Evolutionary conservation across 2,888 invertebrate genomes (phyloP).

Genomic region (Rhingia rostrata): DNA sequence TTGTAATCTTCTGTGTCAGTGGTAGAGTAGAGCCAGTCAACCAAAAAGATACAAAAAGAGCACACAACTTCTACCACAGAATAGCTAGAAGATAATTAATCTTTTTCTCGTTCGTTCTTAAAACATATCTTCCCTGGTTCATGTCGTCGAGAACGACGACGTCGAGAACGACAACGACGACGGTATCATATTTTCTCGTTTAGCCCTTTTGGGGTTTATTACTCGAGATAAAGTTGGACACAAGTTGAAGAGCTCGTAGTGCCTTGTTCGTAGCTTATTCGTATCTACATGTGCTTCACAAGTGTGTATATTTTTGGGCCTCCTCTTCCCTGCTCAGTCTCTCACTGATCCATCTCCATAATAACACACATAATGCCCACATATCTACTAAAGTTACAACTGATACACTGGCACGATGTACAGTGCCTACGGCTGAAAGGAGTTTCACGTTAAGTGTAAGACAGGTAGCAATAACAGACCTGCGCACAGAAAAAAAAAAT

Average conservation of each 20-base stretch:
- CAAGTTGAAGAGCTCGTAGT: constrained; percentile 27
- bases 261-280: neutral
- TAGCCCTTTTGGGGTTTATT: constrained; percentile 53
- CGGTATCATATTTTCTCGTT: constrained; percentile 68
- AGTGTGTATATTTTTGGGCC: constrained; percentile 54
- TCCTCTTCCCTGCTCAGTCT: constrained; percentile 30
- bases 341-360: constrained; percentile 5
- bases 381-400: constrained; percentile 61
- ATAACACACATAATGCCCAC: constrained; percentile 65
- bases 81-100: constrained; percentile 69
- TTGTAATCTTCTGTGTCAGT: constrained; percentile 55
- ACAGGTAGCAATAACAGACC: constrained; percentile 70
- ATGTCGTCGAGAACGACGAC: constrained; percentile 1
- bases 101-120: constrained; percentile 56
- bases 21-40: constrained; percentile 28
- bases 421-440: constrained; percentile 39
- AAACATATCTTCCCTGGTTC: constrained; percentile 14
- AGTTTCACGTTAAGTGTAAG: constrained; percentile 60
- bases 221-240: constrained; percentile 58
- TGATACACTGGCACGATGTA: constrained; percentile 36
- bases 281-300: constrained; percentile 30
- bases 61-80: constrained; percentile 50
- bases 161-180: constrained; percentile 19
- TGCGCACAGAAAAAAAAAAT: constrained; percentile 18
- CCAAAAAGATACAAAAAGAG: constrained; percentile 35